These are phyloP conservation scores for Dolichotis patagonum DNA, from an alignment of 2,113 vertebrate genomes.

Conservation along the genomic window DNA sequence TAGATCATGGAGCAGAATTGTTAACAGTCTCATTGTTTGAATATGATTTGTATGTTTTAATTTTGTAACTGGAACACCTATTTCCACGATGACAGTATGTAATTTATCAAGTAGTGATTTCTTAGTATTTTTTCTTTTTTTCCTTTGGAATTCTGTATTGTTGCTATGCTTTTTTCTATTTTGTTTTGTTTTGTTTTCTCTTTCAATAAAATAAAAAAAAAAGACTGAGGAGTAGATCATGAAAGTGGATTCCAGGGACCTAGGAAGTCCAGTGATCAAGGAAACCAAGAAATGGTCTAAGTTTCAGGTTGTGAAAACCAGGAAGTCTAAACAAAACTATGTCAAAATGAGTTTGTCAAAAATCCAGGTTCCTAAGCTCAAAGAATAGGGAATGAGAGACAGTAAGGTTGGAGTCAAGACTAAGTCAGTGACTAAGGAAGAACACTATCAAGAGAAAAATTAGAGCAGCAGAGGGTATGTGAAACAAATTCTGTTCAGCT, in stretches of 20 bases:
- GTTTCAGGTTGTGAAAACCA: not conserved
- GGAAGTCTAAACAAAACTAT: slow-evolving; percentile 27
- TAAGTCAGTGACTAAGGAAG: not conserved
- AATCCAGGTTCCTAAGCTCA: slow-evolving; percentile 6
- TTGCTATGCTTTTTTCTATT: too few species aligned
- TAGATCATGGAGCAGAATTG: too few species aligned
- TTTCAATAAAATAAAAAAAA: too few species aligned
- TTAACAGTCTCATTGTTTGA: too few species aligned
- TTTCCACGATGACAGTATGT: too few species aligned
- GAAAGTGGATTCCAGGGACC: not conserved
- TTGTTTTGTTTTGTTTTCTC: too few species aligned
- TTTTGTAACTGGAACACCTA: too few species aligned
- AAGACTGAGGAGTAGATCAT: not conserved
- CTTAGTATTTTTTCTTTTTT: too few species aligned
- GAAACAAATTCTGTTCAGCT: not conserved
- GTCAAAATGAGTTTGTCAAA: not conserved
- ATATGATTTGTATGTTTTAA: too few species aligned
- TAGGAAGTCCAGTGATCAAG: not conserved
- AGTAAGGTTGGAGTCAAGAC: not conserved
- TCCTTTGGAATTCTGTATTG: too few species aligned
- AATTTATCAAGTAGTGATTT: too few species aligned
- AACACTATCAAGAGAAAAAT: not conserved
- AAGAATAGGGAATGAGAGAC: not conserved
- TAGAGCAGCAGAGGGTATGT: not conserved
- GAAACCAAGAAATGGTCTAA: not conserved